phyloP scores from a whole-genome alignment of 2,113 vertebrate species.

The Falco punctatus region DNA sequence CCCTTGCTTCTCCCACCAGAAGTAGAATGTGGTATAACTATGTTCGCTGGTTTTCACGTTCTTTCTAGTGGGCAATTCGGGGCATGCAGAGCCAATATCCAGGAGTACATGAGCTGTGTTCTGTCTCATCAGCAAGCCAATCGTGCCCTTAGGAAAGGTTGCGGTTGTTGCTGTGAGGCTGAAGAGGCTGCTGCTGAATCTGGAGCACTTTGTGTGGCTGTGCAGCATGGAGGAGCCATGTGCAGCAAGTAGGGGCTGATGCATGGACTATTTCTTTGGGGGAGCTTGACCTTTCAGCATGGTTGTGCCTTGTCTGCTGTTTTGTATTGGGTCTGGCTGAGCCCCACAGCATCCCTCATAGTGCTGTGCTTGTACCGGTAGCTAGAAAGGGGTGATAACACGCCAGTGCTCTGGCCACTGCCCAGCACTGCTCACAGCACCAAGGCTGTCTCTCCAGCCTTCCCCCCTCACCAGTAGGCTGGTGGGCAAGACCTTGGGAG shows the following conservation, averaged over 20 bases:
- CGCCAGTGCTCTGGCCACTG: too few relatives aligned
- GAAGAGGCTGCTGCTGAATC: neutral
- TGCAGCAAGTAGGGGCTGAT: too few relatives aligned
- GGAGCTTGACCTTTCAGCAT: neutral
- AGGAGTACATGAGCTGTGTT: neutral
- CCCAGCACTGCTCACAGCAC: too few relatives aligned
- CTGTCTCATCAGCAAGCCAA: neutral
- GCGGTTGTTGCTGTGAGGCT: neutral
- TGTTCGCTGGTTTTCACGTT: rapidly evolving
- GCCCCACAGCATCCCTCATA: too few relatives aligned
- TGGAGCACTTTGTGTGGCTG: rapidly evolving
- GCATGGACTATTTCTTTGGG: neutral
- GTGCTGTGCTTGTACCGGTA: too few relatives aligned
- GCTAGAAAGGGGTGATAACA: too few relatives aligned
- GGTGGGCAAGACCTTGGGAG: too few relatives aligned
- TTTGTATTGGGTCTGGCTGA: too few relatives aligned
- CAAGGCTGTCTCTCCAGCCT: too few relatives aligned
- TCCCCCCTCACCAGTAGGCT: too few relatives aligned
- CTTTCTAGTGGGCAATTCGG: neutral
- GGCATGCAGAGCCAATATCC: neutral
- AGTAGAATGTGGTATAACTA: neutral
- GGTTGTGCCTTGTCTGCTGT: neutral
- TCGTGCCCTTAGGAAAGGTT: neutral
- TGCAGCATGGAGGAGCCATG: neutral
- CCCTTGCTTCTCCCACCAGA: neutral